Evolutionary conservation across 35 echinoderm and acorn worm genomes (phyloP), one percentile per base, ranked within the genome.

Genomic region (Ptychodera flava): DNA sequence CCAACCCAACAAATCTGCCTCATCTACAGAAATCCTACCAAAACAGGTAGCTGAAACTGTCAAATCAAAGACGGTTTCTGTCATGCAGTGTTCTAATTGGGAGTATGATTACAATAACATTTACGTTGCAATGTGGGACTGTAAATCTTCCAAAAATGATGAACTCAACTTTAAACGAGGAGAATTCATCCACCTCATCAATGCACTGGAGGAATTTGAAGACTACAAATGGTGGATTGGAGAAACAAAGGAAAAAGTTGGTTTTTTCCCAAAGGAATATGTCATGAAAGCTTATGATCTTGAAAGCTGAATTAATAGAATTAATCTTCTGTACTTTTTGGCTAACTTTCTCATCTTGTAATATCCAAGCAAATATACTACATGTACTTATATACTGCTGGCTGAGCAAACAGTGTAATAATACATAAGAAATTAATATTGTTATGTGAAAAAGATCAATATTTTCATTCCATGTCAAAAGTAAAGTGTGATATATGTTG

Each of bases 101-200:
- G 95, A 94, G 31, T 87, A 94, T 10, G 95, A 98, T 80, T 98
- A 87, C 36, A 82, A 87, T 1, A 94, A 98, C 76, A 98, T 98
- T 28, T 98, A 98, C 85, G 87, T 94, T 32, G 90, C 89, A 31
- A 90, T 87, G 81, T 98, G 95, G 95, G 92, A 98, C 77, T 94
- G 92, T 79, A 87, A 81, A 29, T 38, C 88, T 0, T 82, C 88
- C 37, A 85, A 90, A 28, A 84, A 94, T 1, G 81, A 98, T 82
- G 95, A 98, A 38, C 84, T 98, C 35, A 79, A 76, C 1, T 94
- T 98, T 35, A 89, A 85, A 32, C 85, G 92, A 88, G 95, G 95
- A 32, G 95, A 98, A 28, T 78, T 98, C 29, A 84, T 98, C 1
- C 92, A 98, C 76, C 94, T 98, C 1, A 79, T 98, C 16, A 98